phyloP scores from a whole-genome alignment of 2,888 invertebrate genomes.

The Catocala fraxini region DNA sequence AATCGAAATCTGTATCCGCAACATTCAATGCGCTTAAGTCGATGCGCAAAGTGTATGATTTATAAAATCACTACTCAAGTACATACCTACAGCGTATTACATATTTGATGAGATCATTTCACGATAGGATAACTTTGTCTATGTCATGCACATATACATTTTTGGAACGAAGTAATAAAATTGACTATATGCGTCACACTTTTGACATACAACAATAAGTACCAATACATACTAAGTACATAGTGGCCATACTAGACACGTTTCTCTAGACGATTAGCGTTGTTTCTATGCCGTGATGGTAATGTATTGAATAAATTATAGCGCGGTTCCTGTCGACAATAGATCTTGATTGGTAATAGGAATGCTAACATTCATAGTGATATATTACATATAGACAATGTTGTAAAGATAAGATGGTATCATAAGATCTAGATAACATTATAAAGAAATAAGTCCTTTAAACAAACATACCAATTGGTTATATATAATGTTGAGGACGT shows the following conservation, averaged over 20 bases:
- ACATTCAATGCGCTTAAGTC: constrained; percentile 19
- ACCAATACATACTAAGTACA: neutral
- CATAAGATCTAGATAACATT: too few relatives aligned
- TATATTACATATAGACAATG: too few relatives aligned
- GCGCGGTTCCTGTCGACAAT: constrained; percentile 3
- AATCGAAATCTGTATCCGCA: constrained; percentile 32
- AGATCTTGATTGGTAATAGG: constrained; percentile 1
- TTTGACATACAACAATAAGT: neutral
- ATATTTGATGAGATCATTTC: constrained; percentile 21
- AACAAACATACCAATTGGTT: too few relatives aligned
- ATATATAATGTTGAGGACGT: too few relatives aligned
- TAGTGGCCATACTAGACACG: neutral
- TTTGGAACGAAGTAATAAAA: constrained; percentile 3
- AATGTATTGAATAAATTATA: constrained; percentile 3
- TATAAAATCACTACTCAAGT: constrained; percentile 35
- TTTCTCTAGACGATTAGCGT: neutral
- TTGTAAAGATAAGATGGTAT: too few relatives aligned
- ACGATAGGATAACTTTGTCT: constrained; percentile 9
- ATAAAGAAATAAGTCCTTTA: too few relatives aligned
- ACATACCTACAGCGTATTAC: constrained; percentile 26
- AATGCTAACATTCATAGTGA: neutral
- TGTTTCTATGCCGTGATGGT: constrained; percentile 2
- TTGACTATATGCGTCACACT: neutral
- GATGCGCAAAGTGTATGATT: constrained; percentile 28
- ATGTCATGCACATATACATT: constrained; percentile 7